Percentiles rank a stretch among this genome's conserved stretches.
Evolutionary conservation across 2,888 invertebrate genomes (phyloP).

Genomic region (Euclidia mi): DNA sequence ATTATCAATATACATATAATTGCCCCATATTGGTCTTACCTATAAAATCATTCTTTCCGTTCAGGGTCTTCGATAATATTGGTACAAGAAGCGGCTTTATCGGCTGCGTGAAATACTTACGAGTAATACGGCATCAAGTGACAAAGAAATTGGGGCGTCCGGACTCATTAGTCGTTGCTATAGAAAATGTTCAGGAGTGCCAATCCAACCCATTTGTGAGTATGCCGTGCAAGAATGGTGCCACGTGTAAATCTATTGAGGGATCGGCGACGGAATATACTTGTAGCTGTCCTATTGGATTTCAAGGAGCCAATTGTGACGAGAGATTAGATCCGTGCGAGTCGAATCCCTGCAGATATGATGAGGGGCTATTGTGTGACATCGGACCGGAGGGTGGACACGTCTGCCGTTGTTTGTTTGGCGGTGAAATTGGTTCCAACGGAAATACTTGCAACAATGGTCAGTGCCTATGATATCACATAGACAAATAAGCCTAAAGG

Average conservation of each 20-base stretch:
- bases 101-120: conserved; percentile 95
- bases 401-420: conserved; percentile 94
- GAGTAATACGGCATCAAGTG: conserved; percentile 94
- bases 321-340: conserved; percentile 94
- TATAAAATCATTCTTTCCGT: conserved; percentile 65
- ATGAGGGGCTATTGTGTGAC: conserved; percentile 92
- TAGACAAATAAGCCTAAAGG: conserved; percentile 5
- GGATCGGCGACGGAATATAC: conserved; percentile 88
- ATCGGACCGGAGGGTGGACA: conserved; percentile 92
- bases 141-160: conserved; percentile 92
- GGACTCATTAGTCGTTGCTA: conserved; percentile 92
- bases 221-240: conserved; percentile 93
- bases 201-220: conserved; percentile 94
- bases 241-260: conserved; percentile 86
- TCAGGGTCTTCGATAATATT: conserved; percentile 95
- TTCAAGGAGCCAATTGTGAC: conserved; percentile 93
- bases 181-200: conserved; percentile 93
- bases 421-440: conserved; percentile 86
- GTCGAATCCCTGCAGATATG: conserved; percentile 94
- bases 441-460: conserved; percentile 93
- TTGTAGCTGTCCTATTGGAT: conserved; percentile 91
- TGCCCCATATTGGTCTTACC: no score
- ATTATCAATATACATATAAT: conserved; percentile 10
- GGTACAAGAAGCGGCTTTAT: conserved; percentile 95
- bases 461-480: conserved; percentile 75